A percentile compares a stretch with the other conserved stretches of the same genome.
Conservation (phyloP, 1,140 invertebrate species). For the Psix sp. region DNA sequence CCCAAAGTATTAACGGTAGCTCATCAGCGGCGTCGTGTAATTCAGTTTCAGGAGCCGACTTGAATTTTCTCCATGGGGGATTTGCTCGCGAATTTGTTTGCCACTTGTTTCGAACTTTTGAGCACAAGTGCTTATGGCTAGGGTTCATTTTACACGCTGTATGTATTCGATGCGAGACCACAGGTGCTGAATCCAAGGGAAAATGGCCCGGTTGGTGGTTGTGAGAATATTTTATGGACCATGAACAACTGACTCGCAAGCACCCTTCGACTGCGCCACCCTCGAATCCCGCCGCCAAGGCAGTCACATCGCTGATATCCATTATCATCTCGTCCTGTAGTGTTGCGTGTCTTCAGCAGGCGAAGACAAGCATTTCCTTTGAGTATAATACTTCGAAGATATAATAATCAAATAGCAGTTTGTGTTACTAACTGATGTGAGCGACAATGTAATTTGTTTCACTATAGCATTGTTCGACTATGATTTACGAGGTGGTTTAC, state of each 20-base stretch:
- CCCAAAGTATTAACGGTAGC: conserved; percentile 60
- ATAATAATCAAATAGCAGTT: conserved; percentile 54
- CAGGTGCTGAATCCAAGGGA: conserved; percentile 53
- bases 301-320: conserved; percentile 55
- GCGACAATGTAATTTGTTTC: conserved; percentile 8
- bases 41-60: too few relatives aligned
- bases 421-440: conserved; percentile 14
- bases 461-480: too few relatives aligned
- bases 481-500: too few relatives aligned
- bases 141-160: conserved; percentile 40
- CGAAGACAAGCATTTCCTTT: conserved; percentile 45
- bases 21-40: conserved; percentile 14
- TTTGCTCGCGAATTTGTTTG: too few relatives aligned
- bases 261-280: conserved; percentile 29
- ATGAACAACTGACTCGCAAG: conserved; percentile 57
- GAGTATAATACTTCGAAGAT: conserved; percentile 28
- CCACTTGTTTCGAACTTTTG: neutral
- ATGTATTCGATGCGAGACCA: conserved; percentile 45
- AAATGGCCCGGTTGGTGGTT: conserved; percentile 58
- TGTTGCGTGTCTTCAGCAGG: conserved; percentile 5
- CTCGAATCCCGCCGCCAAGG: conserved; percentile 37
- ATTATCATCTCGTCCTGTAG: conserved; percentile 40
- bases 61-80: too few relatives aligned
- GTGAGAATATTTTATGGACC: conserved; percentile 61
- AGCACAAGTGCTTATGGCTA: conserved; percentile 13